These are phyloP conservation scores for Drosophila sechellia DNA, from an alignment of 1,140 invertebrate genomes.

Conservation along the genomic window DNA sequence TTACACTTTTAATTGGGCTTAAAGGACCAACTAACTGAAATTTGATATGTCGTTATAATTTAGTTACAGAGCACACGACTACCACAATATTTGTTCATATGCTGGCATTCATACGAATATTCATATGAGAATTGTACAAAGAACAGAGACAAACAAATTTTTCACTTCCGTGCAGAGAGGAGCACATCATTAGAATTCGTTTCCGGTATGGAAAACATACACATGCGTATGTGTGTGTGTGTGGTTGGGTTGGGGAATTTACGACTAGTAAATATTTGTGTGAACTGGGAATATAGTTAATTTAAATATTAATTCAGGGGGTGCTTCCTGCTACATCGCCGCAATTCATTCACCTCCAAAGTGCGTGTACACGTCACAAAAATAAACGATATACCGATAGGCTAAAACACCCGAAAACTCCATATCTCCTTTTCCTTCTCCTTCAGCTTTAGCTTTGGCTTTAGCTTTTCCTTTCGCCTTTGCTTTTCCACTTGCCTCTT, in stretches of 20 bases:
- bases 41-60: background rate
- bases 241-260: background rate
- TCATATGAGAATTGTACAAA: background rate
- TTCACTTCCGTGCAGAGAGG: constrained; percentile 32
- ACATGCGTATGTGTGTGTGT: constrained; percentile 1
- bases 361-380: constrained; percentile 65
- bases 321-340: background rate
- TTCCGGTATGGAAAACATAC: background rate
- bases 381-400: constrained; percentile 45
- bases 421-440: background rate
- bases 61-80: constrained; percentile 3
- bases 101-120: constrained; percentile 1
- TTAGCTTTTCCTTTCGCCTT: background rate
- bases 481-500: constrained; percentile 12
- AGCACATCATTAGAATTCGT: constrained; percentile 14
- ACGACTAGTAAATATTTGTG: constrained; percentile 29
- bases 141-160: constrained; percentile 18
- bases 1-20: constrained; percentile 14
- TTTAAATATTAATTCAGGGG: background rate
- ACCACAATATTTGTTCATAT: background rate
- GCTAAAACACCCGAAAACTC: constrained; percentile 46
- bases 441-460: background rate
- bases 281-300: constrained; percentile 8
- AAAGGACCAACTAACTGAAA: too few species aligned
- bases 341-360: constrained; percentile 58